Base-by-base conservation (phyloP, 2,797 vertebrate species). In the Mormyrops boulengeri region DNA sequence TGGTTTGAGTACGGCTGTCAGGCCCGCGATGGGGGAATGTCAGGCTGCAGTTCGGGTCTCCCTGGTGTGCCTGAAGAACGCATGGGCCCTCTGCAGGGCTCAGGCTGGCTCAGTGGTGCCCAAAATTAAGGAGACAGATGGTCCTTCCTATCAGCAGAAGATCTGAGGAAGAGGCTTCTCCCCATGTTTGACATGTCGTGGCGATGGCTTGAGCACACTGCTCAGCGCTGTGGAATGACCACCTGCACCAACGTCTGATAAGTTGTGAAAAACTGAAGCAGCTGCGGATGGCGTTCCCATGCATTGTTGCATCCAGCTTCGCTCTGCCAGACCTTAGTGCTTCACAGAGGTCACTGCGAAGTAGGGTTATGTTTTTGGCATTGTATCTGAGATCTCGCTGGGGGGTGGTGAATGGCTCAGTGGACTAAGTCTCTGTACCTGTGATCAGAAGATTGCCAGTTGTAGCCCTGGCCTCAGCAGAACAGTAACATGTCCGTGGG, bases 401-500 rank as follows among this genome's bases (percentile, higher is more conserved):
- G 90, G 89, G 89, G 90, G 89, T 77, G 88, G 88, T 87, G 90
- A 89, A 88, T 80, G 88, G 89, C 89, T 34, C 62, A 69, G 62
- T 30, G 30, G 66, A 4, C 26, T 22, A 62, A 26, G 8, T 30
- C 60, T 30, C 60, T 17, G 66, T 14, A 14, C 34, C 34, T 38
- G 34, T 2, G 66, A 38, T 34, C 66, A 73, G 66, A 38, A 17
- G 66, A 14, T 73, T 17, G 14, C 14, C 4, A 5, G 66, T 73
- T 73, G 4, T 0, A 38, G 66, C 30, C 66, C 30, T 17, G 66
- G 66, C 34, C 30, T 73, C 66, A 38, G 66, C 30, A 17, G 66
- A 73, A 6, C 66, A 38, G 30, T 17, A 12, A 73, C 14, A 17
- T 73, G 66, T 73, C 66, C 34, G 14, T 73, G 34, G 66, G 66